Evolutionary conservation across 1,140 invertebrate species (phyloP), one percentile per base, ranked within the genome.

Genomic region (Papilio dardanus): DNA sequence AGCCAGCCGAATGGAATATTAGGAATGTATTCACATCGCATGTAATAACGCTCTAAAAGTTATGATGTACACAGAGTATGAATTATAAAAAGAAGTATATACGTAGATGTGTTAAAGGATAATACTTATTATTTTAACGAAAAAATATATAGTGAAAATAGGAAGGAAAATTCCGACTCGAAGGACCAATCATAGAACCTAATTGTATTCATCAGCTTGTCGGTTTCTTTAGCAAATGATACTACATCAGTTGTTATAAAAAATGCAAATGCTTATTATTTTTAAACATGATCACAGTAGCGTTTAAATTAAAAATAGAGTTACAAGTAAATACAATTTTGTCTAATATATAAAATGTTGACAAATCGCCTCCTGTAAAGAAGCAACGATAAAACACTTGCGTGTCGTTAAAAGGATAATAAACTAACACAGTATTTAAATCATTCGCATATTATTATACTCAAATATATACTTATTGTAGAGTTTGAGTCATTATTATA

Each of bases 1-100:
- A 68, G n/a, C 62, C 74, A 74, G 37, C 46, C 77, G 77, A 77
- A 77, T 76, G 76, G 73, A 76, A 80, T 76, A 62, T 75, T 42
- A 73, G 66, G 66, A 75, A 75, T 69, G 78, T 77, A 66, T 79
- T 74, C 35, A 62, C 66, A 66, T 76, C 21, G 62, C 54, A 58
- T 58, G 24, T 58, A 62, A 62, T 62, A 62, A 62, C 54, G 24
- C 24, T 62, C 54, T 30, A 28, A 14, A 62, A 62, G 21, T 62
- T 30, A 30, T 62, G 24, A 62, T 62, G 12, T 28, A 62, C 54
- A 12, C 10, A 62, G 24, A 28, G 14, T 14, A 28, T 62, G 42
- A 1, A 62, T 62, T 28, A 28, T 3, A 2, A 62, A 28, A 37
- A 37, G n/a, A n/a, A n/a, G n/a, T n/a, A n/a, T n/a, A n/a, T n/a